Conservation (phyloP, 1,140 invertebrate species). For the Cyclargus thomasi region DNA sequence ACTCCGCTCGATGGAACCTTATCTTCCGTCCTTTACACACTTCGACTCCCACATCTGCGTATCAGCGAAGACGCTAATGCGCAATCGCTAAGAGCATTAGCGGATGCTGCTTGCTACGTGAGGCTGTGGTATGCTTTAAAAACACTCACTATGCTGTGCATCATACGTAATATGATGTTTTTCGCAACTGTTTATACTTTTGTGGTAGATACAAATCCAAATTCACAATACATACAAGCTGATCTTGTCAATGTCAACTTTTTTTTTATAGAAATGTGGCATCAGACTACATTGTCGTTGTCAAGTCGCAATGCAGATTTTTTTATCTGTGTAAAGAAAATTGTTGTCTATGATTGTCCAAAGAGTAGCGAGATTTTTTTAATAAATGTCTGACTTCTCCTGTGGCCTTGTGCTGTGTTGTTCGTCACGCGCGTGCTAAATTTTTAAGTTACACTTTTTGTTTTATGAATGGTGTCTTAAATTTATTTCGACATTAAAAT, state of each 20-base stretch:
- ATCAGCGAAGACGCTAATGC: slow-evolving; percentile 36
- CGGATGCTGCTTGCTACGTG: slow-evolving; percentile 18
- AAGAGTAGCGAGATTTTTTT: neutral
- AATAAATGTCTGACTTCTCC: neutral
- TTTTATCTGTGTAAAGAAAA: neutral
- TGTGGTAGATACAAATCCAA: neutral
- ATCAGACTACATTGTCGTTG: neutral
- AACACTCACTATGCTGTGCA: slow-evolving; percentile 25
- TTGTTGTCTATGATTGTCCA: neutral
- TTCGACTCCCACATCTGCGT: slow-evolving; percentile 43
- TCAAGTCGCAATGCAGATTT: neutral
- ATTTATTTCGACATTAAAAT: slow-evolving; percentile 37
- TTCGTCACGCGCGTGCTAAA: slow-evolving; percentile 33
- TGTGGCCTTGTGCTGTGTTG: slow-evolving; percentile 26
- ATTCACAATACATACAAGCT: neutral
- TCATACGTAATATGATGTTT: slow-evolving; percentile 18
- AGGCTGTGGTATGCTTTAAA: slow-evolving; percentile 22
- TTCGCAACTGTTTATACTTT: neutral
- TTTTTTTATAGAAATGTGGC: neutral
- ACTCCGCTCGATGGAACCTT: slow-evolving; percentile 42
- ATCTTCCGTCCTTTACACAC: slow-evolving; percentile 58
- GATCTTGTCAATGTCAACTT: neutral
- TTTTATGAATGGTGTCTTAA: slow-evolving; percentile 26
- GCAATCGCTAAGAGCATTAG: slow-evolving; percentile 43
- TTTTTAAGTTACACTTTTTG: slow-evolving; percentile 31